Evolutionary conservation across 1,140 invertebrate species (phyloP), one percentile per base, ranked within the genome.

Genomic region (Drosophila takahashii): DNA sequence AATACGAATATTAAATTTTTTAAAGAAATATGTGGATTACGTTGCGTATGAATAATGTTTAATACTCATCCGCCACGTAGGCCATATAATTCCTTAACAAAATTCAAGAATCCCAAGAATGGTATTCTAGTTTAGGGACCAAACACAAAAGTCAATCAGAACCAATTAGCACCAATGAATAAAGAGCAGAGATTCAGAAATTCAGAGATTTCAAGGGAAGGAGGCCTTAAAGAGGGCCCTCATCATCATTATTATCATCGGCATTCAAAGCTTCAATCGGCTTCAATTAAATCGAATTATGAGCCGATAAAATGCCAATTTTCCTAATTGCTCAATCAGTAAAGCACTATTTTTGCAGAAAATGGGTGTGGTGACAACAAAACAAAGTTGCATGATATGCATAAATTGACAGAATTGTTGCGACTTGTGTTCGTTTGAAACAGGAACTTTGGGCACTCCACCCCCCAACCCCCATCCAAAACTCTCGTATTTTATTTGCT

Each of bases 301-400:
- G 27, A 29, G 29, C 27, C 41, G 39, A 67, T 74, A 64, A 67
- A 83, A 74, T 59, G 61, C 48, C 69, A 79, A 83, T 81, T 75
- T 58, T 16, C 58, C 9, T 66, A 77, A 81, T 81, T 81, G 79
- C 44, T 72, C 78, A 52, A 77, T 77, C 66, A 69, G 50, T 37
- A 11, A 13, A 36, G 58, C 52, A 34, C 45, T 13, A 4, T 32
- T 48, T 11, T 37, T 7, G 4, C 7, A 10, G 10, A 3, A 10
- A n/a, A 3, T 47, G 5, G 9, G 29, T 10, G 29, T 13, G 13
- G 2, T 22, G 8, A 18, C 41, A 3, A 16, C 5, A 34, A 54
- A 54, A 54, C 39, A 52, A 47, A 8, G 15, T 32, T 29, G 59
- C 42, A 48, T 56, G 44, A 41, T 34, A 67, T 62, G 70, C 79